Evolutionary conservation across 2,113 vertebrate genomes (phyloP).

Genomic region (Eulemur rufifrons): DNA sequence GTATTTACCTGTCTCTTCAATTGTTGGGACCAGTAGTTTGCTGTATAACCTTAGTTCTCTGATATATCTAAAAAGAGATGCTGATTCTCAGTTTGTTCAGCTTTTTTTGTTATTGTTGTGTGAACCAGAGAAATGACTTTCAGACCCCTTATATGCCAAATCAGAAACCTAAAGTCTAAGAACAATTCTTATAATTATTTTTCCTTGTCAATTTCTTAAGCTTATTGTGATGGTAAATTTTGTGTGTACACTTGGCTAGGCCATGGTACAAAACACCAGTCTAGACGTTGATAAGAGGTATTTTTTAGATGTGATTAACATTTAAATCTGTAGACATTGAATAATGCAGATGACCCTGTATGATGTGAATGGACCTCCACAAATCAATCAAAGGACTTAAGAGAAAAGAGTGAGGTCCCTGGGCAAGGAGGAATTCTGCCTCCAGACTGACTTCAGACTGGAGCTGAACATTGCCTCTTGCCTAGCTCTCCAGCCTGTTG

Average conservation of each 20-base stretch:
- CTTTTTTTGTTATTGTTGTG: neutral
- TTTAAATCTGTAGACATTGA: neutral
- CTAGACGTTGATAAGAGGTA: neutral
- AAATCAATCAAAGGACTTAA: neutral
- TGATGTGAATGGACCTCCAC: neutral
- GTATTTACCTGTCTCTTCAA: neutral
- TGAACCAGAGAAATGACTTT: neutral
- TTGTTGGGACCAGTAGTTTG: neutral
- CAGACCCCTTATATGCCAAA: neutral
- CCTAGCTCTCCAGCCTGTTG: neutral
- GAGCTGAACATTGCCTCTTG: neutral
- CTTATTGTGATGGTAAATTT: neutral
- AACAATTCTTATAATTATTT: neutral
- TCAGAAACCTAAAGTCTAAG: neutral
- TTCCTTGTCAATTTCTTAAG: neutral
- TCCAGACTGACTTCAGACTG: neutral
- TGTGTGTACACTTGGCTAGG: neutral
- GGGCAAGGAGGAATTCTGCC: neutral
- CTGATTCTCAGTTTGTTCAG: neutral
- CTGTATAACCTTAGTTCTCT: neutral
- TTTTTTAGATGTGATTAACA: neutral
- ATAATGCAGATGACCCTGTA: neutral
- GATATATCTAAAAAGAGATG: neutral
- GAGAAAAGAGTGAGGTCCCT: neutral
- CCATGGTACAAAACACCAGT: neutral